phyloP scores from a whole-genome alignment of 2,797 vertebrate genomes.

The Gouania willdenowi region DNA sequence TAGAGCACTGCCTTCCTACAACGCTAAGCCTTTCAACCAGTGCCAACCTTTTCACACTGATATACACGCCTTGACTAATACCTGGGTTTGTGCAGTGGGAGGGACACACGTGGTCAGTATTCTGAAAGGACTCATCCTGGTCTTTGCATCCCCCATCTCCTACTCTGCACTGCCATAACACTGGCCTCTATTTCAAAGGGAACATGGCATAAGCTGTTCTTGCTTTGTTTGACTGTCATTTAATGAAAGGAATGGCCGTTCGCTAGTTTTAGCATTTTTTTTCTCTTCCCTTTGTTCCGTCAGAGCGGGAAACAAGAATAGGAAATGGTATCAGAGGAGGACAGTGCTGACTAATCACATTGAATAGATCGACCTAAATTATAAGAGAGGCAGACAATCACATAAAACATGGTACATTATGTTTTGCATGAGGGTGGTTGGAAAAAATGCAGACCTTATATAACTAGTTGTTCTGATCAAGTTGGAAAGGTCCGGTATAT shows the following conservation, averaged over 20 bases:
- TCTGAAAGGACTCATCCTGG: conserved; percentile 26
- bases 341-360: too few species aligned
- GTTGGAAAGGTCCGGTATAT: too few species aligned
- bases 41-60: conserved; percentile 5
- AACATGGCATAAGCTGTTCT: conserved; percentile 2
- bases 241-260: conserved; percentile 11
- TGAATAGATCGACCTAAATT: too few species aligned
- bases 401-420: too few species aligned
- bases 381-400: conserved; percentile 25
- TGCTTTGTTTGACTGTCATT: conserved; percentile 3
- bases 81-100: conserved; percentile 8
- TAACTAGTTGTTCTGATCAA: too few species aligned
- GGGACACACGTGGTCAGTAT: conserved; percentile 26
- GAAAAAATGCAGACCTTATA: too few species aligned
- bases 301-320: conserved; percentile 6
- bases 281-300: conserved; percentile 6
- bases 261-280: conserved; percentile 2
- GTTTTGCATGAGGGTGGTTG: too few species aligned
- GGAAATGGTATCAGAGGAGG: too few species aligned
- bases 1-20: conserved; percentile 9
- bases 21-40: conserved; percentile 6
- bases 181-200: not conserved
- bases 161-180: too few species aligned
- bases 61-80: conserved; percentile 2
- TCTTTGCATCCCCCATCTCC: not conserved